phyloP scores from a whole-genome alignment of 30 jellyfish, hydroid and myxozoan genomes.

The Aurelia coerulea region DNA sequence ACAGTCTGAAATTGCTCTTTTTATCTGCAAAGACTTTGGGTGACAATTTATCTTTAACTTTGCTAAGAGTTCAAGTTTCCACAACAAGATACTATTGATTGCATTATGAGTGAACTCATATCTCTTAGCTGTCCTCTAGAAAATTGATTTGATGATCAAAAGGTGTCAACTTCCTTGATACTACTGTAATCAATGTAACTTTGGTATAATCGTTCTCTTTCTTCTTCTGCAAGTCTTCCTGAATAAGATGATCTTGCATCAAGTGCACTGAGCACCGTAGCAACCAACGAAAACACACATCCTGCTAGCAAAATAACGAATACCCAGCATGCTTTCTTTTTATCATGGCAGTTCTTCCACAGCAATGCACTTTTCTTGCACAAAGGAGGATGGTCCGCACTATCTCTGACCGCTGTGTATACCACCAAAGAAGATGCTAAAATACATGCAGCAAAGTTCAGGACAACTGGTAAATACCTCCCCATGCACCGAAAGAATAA shows the following conservation, averaged over 20 bases:
- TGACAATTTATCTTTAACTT: too few species aligned
- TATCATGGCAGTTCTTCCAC: constrained; percentile 20
- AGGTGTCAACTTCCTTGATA: constrained; percentile 38
- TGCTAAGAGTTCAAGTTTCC: too few species aligned
- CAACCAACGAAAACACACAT: constrained; percentile 16
- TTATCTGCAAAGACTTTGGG: too few species aligned
- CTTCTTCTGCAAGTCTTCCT: constrained; percentile 35
- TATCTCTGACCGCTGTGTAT: constrained; percentile 25
- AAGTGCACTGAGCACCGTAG: constrained; percentile 31
- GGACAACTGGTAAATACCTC: constrained; percentile 38
- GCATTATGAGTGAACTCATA: too few species aligned
- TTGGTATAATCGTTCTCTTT: constrained; percentile 47
- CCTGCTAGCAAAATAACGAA: constrained; percentile 40
- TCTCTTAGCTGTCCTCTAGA: too few species aligned
- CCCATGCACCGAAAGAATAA: constrained; percentile 21
- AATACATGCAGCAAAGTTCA: constrained; percentile 18
- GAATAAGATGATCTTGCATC: constrained; percentile 60
- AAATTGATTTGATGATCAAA: not conserved
- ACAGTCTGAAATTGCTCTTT: too few species aligned
- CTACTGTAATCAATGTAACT: constrained; percentile 55
- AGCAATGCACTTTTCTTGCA: constrained; percentile 29
- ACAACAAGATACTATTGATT: too few species aligned
- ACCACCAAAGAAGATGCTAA: constrained; percentile 24
- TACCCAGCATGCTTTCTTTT: constrained; percentile 4
- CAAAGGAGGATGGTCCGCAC: constrained; percentile 6